Evolutionary conservation across 2,797 vertebrate genomes (phyloP).

Genomic region (Heteromormyrus szaboi): DNA sequence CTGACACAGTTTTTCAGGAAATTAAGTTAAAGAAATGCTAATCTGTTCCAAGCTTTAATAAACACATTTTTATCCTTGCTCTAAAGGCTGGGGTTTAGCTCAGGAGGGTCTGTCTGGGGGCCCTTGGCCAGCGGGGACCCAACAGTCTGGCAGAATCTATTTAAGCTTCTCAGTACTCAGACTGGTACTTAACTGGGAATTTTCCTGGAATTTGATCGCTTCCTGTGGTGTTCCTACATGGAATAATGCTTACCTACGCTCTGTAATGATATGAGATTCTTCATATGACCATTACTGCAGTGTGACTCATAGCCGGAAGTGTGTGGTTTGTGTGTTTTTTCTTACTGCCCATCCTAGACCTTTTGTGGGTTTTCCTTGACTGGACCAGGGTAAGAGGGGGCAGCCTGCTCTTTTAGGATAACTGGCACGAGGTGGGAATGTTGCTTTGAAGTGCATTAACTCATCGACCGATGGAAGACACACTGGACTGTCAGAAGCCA

Average conservation of each 20-base stretch:
- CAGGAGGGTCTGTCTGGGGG: neutral
- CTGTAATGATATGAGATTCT: neutral
- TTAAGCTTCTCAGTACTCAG: neutral
- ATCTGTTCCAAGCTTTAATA: conserved; percentile 22
- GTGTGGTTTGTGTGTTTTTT: neutral
- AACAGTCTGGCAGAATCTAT: neutral
- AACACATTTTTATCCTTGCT: conserved; percentile 1
- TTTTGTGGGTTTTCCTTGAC: neutral
- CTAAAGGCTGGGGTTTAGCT: neutral
- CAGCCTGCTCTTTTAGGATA: neutral
- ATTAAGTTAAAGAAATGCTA: conserved; percentile 6
- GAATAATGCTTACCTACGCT: neutral
- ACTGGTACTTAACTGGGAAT: neutral
- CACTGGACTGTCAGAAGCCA: neutral
- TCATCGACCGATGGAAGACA: neutral
- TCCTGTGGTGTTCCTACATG: neutral
- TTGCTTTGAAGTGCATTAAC: neutral
- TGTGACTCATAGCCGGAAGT: neutral
- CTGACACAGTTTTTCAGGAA: conserved; percentile 25
- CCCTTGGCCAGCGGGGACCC: neutral
- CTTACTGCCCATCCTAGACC: neutral
- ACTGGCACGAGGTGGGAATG: neutral
- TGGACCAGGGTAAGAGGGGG: neutral
- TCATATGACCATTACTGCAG: neutral
- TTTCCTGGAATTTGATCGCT: neutral